phyloP scores from a whole-genome alignment of 2,797 vertebrate genomes.

The Graptemys geographica region DNA sequence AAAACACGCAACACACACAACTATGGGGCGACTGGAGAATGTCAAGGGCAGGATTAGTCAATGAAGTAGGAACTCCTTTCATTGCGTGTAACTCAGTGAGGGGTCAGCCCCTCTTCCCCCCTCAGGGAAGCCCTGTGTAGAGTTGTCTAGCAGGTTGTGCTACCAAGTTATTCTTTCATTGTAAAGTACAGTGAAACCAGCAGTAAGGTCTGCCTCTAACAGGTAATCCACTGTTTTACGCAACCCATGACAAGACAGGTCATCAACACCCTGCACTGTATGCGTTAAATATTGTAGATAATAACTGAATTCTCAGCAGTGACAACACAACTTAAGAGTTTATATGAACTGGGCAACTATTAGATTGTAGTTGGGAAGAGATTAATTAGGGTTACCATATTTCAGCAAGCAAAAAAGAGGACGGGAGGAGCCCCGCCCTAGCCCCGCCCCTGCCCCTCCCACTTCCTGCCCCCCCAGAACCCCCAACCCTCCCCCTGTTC shows the following conservation, averaged over 20 bases:
- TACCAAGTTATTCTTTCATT: neutral
- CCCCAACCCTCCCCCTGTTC: no score
- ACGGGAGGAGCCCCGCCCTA: no score
- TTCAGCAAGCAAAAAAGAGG: no score
- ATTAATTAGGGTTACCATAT: no score
- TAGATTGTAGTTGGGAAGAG: no score
- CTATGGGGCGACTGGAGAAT: constrained; percentile 47
- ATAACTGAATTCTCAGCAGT: neutral
- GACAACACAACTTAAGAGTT: neutral
- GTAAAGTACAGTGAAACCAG: neutral
- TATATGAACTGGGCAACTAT: neutral
- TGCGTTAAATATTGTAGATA: neutral
- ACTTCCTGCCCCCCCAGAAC: no score
- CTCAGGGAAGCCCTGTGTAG: neutral
- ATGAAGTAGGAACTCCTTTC: neutral
- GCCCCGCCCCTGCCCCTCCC: no score
- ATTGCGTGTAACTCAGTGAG: neutral
- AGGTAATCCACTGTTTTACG: neutral
- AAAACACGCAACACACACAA: constrained; percentile 55
- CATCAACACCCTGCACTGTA: neutral
- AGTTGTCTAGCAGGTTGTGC: neutral
- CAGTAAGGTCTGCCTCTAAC: neutral
- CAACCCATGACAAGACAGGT: neutral
- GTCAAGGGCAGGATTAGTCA: neutral
- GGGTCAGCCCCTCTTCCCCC: neutral